phyloP scores from a whole-genome alignment of 2,797 vertebrate genomes.

The Bovichtus variegatus region DNA sequence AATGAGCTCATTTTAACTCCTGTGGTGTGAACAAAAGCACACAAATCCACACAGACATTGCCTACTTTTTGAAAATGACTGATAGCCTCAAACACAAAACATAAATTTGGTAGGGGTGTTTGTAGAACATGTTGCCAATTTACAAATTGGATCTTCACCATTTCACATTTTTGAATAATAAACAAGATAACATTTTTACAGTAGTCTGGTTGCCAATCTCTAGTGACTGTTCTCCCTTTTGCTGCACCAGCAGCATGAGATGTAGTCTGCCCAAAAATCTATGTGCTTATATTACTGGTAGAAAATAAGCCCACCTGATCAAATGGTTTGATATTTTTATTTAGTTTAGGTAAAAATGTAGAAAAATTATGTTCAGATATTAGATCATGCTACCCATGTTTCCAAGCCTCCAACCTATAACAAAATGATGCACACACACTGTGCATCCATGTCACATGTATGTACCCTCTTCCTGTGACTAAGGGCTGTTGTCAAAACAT shows the following conservation, averaged over 20 bases:
- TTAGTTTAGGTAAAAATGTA: not conserved
- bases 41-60: slow-evolving; percentile 23
- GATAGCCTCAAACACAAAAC: slow-evolving; percentile 22
- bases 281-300: not conserved
- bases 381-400: not conserved
- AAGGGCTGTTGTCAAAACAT: slow-evolving; percentile 41
- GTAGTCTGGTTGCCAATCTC: slow-evolving; percentile 16
- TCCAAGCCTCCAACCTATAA: not conserved
- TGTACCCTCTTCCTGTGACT: slow-evolving; percentile 30
- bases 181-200: not conserved
- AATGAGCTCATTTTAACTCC: slow-evolving; percentile 70
- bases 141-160: slow-evolving; percentile 10
- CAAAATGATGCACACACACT: slow-evolving; percentile 1
- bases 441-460: slow-evolving; percentile 10
- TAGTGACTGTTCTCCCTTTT: slow-evolving; percentile 2
- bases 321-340: not conserved
- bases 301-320: not conserved
- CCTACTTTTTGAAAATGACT: slow-evolving; percentile 51
- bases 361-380: not conserved
- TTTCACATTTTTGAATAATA: slow-evolving; percentile 4
- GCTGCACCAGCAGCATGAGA: not conserved
- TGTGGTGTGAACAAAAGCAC: slow-evolving; percentile 58
- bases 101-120: slow-evolving; percentile 15
- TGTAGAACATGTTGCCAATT: slow-evolving; percentile 11
- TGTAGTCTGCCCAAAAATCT: not conserved